Evolutionary conservation across 2,888 invertebrate genomes (phyloP).

Genomic region (Drosophila peninsularis): DNA sequence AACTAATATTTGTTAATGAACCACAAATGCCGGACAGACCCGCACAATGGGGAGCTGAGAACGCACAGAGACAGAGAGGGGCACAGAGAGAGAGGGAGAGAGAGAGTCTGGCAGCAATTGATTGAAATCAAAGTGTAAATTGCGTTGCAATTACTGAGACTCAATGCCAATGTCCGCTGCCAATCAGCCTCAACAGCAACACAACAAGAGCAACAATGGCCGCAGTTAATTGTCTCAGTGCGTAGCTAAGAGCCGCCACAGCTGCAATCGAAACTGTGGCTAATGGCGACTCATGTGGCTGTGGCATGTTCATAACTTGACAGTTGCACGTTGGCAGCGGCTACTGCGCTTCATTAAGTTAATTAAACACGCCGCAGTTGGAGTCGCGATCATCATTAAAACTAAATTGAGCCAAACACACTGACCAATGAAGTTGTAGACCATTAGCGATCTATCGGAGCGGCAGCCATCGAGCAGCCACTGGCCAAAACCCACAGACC

Average conservation of each 20-base stretch:
- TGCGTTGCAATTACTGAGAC: slow-evolving; percentile 62
- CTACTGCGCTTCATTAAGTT: slow-evolving; percentile 71
- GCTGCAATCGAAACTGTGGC: slow-evolving; percentile 19
- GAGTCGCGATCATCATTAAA: slow-evolving; percentile 74
- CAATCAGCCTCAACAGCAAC: slow-evolving; percentile 50
- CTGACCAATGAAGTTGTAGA: slow-evolving; percentile 75
- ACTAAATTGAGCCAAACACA: slow-evolving; percentile 40
- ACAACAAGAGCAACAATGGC: slow-evolving; percentile 54
- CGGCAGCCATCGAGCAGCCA: slow-evolving; percentile 9
- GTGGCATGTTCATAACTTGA: slow-evolving; percentile 55
- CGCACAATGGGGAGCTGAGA: slow-evolving; percentile 39
- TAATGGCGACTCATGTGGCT: slow-evolving; percentile 30
- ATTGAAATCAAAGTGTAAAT: slow-evolving; percentile 80
- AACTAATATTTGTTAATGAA: slow-evolving; percentile 73
- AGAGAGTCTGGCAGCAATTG: slow-evolving; percentile 48
- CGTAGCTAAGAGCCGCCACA: slow-evolving; percentile 40
- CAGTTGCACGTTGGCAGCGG: slow-evolving; percentile 21
- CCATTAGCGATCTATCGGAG: slow-evolving; percentile 63
- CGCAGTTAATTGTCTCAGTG: slow-evolving; percentile 68
- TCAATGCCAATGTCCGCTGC: slow-evolving; percentile 52
- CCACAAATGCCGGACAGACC: slow-evolving; percentile 36
- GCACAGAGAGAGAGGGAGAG: background rate
- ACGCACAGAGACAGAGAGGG: background rate
- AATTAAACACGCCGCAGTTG: slow-evolving; percentile 70
- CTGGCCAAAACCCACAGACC: slow-evolving; percentile 2